Conservation (phyloP, 2,113 vertebrate species). For the Thymallus thymallus region DNA sequence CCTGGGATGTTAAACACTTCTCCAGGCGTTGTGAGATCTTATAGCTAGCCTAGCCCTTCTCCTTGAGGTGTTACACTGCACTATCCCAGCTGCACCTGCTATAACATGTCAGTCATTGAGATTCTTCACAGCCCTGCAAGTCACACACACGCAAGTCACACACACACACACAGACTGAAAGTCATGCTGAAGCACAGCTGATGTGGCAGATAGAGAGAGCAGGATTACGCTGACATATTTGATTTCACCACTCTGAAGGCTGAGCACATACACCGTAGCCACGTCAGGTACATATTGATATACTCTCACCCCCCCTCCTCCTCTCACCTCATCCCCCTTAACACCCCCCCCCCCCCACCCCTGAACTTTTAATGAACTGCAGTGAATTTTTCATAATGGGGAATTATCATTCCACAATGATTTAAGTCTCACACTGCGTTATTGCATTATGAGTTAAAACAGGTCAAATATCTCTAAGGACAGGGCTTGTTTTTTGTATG, state of each 20-base stretch:
- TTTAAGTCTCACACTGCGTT: slow-evolving; percentile 36
- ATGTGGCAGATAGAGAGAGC: slow-evolving; percentile 29
- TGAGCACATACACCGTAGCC: slow-evolving; percentile 29
- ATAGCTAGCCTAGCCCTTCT: no score
- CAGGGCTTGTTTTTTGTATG: not conserved
- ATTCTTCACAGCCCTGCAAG: no score
- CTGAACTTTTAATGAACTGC: slow-evolving; percentile 58
- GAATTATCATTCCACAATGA: slow-evolving; percentile 35
- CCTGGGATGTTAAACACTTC: no score
- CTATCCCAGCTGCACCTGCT: no score
- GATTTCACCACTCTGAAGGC: slow-evolving; percentile 17
- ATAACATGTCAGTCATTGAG: no score
- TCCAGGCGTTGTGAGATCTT: no score
- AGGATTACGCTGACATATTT: slow-evolving; percentile 52
- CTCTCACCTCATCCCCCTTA: slow-evolving; percentile 11
- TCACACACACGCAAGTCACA: not conserved
- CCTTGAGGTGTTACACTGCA: no score
- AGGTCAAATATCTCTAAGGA: not conserved
- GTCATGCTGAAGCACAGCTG: slow-evolving; percentile 45
- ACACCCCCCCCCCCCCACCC: no score
- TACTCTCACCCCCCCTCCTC: not conserved
- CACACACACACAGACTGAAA: not conserved
- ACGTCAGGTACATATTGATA: slow-evolving; percentile 34
- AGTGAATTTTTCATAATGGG: slow-evolving; percentile 39
- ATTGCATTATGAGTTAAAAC: slow-evolving; percentile 49